Evolutionary conservation across 2,797 vertebrate species (phyloP), one percentile per base, ranked within the genome.

Genomic region (Ptychobarbus kaznakovi): DNA sequence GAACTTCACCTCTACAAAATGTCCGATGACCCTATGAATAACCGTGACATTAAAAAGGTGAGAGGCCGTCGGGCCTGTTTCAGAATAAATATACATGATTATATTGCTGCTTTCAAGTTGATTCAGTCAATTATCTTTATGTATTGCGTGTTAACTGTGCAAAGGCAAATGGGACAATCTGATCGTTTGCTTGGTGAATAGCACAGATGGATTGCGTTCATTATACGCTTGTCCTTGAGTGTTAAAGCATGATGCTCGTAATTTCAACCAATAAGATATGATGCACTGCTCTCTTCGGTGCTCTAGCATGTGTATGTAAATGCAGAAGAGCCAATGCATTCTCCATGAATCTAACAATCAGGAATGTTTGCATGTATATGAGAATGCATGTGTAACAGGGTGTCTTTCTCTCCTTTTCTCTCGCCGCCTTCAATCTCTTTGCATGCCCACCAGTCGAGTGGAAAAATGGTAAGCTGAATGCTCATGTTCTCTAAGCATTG

Each of bases 1-100:
- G 98, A 99, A 86, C 96, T 99, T 76, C 95, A 98, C 68, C 94
- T 92, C 6, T 97, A 99, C 92, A 99, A 99, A 94, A 97, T 99
- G 97, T 97, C 97, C 0, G 97, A 99, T 0, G 98, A 99, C 91
- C 98, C 97, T n/a, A 99, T 96, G 93, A 98, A 98, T 94, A 99
- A 98, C 94, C 97, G 97, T 87, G 98, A 99, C 88, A 92, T 99
- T 93, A 98, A 98, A 92, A 99, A 99, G 97, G 98, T 99, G 89
- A 88, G 89, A 20, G 4, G 35, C 32, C 56, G 35, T 38, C 2
- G 1, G 22, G 3, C 15, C 4, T 25, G n/a, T 38, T 83, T 83
- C 46, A 28, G 44, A 56, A 83, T 75, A 53, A 74, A 69, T 82
- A 82, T 25, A 79, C 80, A 65, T 74, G 69, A 22, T 81, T 73